A percentile compares a stretch with the other conserved stretches of the same genome.
Evolutionary conservation across 2,113 vertebrate genomes (phyloP).

Genomic region (Leptodactylus fuscus): DNA sequence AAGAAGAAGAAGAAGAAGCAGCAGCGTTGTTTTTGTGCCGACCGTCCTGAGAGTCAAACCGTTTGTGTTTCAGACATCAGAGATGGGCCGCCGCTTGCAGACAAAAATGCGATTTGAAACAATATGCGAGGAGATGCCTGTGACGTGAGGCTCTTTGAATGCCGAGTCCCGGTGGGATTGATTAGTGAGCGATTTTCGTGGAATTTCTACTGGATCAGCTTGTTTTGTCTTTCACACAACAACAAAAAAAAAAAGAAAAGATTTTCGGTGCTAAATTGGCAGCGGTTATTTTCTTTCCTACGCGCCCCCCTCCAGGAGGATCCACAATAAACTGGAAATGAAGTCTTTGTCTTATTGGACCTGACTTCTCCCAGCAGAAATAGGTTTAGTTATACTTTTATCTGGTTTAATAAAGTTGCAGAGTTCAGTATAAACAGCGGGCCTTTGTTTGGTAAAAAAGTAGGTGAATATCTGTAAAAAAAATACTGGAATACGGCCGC

Average conservation of each 20-base stretch:
- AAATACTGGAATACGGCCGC: neutral
- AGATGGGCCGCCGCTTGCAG: conserved; percentile 1
- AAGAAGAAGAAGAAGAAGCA: too few relatives aligned
- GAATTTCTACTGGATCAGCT: conserved; percentile 55
- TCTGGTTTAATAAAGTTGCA: conserved; percentile 22
- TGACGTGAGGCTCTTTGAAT: conserved; percentile 28
- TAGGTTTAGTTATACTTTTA: neutral
- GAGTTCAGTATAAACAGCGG: neutral
- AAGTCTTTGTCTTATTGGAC: conserved; percentile 23
- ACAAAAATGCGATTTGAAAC: conserved; percentile 32
- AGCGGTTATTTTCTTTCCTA: neutral
- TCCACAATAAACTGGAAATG: neutral
- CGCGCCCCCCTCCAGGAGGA: neutral
- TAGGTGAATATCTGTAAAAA: neutral
- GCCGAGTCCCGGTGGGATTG: conserved; percentile 43
- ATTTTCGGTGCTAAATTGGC: conserved; percentile 49
- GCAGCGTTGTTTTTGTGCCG: neutral
- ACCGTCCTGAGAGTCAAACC: conserved; percentile 6
- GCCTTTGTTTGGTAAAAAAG: neutral
- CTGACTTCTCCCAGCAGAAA: neutral
- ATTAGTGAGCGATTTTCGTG: conserved; percentile 42
- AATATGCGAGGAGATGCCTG: neutral
- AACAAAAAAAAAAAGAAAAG: conserved; percentile 13
- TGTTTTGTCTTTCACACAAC: conserved; percentile 35
- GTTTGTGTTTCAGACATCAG: conserved; percentile 22